Conservation (phyloP, 2,113 vertebrate genomes). For the Microtus ochrogaster region DNA sequence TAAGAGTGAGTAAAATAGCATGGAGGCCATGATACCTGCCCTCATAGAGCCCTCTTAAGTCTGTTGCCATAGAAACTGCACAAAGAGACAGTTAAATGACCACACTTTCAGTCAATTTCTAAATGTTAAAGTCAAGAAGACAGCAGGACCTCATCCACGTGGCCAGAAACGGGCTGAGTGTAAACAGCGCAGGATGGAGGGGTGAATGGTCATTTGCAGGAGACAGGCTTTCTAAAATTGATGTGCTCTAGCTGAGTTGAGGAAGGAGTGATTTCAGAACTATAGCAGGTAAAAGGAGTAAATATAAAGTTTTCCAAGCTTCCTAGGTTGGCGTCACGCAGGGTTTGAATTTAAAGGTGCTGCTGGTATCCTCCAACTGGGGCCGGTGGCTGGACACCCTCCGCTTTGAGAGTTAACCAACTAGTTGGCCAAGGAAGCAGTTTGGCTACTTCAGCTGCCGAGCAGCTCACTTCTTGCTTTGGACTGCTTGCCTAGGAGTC, state of each 20-base stretch:
- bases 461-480: background rate
- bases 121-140: background rate
- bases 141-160: background rate
- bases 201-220: background rate
- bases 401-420: rapidly evolving
- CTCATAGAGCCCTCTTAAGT: background rate
- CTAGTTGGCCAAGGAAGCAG: background rate
- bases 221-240: background rate
- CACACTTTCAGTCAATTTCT: background rate
- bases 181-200: background rate
- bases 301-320: background rate
- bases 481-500: background rate
- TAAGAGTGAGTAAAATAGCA: background rate
- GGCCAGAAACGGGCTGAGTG: background rate
- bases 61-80: background rate
- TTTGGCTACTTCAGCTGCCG: rapidly evolving
- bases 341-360: background rate
- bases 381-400: background rate
- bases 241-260: background rate
- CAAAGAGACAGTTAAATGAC: background rate
- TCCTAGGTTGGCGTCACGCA: background rate
- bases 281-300: background rate
- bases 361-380: background rate
- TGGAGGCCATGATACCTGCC: background rate
- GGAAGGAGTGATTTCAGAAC: background rate